Evolutionary conservation across 2,888 invertebrate genomes (phyloP), one percentile per base, ranked within the genome.

Genomic region (Sinotaia quadrata): DNA sequence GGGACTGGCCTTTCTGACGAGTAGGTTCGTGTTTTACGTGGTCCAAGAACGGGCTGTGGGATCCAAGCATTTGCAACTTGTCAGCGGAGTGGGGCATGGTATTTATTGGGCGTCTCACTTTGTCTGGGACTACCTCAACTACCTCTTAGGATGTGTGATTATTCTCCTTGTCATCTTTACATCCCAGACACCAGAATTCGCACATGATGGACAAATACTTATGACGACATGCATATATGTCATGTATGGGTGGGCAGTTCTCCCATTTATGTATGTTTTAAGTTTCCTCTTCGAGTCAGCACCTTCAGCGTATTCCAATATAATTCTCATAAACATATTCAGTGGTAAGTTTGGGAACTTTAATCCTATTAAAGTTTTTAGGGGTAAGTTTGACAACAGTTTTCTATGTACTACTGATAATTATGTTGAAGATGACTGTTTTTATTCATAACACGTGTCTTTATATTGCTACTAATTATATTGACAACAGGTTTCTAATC

Each of bases 221-320:
- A 52, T 81, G 37, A 88, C 93, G 76, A 91, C 92, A 73, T 68
- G 92, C 0, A 84, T 93, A n/a, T 84, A 94, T 58, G 80, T 93
- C 63, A 82, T 93, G 57, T 95, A 94, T 85, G 93, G 92, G 0
- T 92, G 91, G 84, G 90, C 93, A 0, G 92, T 92, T 85, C 86
- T 95, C 71, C 95, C 95, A 0, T 88, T 94, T 41, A 92, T 91
- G 75, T 95, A 94, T 84, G 78, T 94, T 10, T 87, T 90, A 60
- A 92, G 94, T 4, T 91, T 91, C 80, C 72, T 91, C n/a, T 94
- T 94, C 85, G 89, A 89, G 10, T 91, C 93, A 4, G 93, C 95
- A 0, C 91, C 95, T 0, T 91, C 93, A 0, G 95, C 94, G 12
- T 94, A 93, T 87, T 92, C 93, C 0, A 90, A 92, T 65, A 90